These are phyloP conservation scores for Schizopygopsis pylzovi DNA, from an alignment of 2,797 vertebrate species.

Conservation along the genomic window DNA sequence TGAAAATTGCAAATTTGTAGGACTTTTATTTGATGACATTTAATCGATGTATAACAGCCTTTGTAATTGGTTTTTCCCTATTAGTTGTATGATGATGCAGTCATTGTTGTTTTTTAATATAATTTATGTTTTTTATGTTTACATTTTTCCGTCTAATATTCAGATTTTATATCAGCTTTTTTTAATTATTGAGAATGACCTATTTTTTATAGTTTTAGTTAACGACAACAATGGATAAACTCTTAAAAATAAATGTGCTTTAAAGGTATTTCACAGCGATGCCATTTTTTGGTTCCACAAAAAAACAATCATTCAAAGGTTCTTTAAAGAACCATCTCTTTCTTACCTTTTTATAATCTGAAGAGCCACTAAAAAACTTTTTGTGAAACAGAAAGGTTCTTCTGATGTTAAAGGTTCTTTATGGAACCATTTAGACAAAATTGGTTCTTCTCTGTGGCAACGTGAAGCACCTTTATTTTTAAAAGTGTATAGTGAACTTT, in stretches of 20 bases:
- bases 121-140: not conserved
- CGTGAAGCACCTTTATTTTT: not conserved
- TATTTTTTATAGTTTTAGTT: too few relatives aligned
- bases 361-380: not conserved
- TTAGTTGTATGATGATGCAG: not conserved
- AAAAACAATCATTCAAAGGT: not conserved
- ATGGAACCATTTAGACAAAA: conserved; percentile 1
- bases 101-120: not conserved
- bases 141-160: not conserved
- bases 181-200: too few relatives aligned
- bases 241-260: too few relatives aligned
- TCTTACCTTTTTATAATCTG: too few relatives aligned
- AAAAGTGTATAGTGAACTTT: not conserved
- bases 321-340: not conserved
- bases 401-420: not conserved
- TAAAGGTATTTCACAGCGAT: too few relatives aligned
- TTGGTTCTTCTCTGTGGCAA: not conserved
- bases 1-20: not conserved
- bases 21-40: not conserved
- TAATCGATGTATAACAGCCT: not conserved
- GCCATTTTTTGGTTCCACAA: not conserved
- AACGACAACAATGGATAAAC: too few relatives aligned
- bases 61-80: not conserved
- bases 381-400: not conserved
- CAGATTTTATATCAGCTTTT: not conserved